These are phyloP conservation scores for Myocastor coypus DNA, from an alignment of 2,113 vertebrate species.

Conservation along the genomic window DNA sequence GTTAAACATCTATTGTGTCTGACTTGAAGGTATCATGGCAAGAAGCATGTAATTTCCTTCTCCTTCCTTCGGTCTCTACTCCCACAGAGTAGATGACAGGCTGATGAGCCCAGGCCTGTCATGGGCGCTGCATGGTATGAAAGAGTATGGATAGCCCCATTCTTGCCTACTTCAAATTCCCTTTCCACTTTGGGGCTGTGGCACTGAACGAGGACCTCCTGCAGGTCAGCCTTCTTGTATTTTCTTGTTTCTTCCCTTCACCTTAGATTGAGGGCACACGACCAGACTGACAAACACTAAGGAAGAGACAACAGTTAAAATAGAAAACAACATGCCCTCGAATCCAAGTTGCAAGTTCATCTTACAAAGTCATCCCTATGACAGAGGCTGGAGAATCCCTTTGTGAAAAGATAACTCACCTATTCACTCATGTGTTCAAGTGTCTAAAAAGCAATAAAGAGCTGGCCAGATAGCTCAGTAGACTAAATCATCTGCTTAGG, in stretches of 20 bases:
- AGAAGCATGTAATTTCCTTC: background rate
- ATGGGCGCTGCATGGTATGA: background rate
- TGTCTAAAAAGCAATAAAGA: background rate
- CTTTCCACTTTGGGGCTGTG: rapidly evolving
- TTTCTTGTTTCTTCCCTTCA: background rate
- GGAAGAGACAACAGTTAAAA: background rate
- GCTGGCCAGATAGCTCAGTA: no score
- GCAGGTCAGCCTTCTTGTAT: no score
- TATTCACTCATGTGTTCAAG: background rate
- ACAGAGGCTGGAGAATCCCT: background rate
- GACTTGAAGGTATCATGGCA: background rate
- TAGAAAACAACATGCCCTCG: background rate
- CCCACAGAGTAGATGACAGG: background rate
- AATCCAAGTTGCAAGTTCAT: background rate
- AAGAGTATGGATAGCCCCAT: background rate
- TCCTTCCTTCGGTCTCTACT: background rate
- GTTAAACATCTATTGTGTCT: background rate
- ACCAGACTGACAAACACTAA: background rate
- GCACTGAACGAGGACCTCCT: background rate
- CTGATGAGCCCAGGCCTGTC: background rate
- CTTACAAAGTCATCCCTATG: background rate
- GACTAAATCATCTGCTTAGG: no score
- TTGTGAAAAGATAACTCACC: background rate
- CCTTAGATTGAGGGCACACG: background rate
- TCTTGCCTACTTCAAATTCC: background rate